Evolutionary conservation across 2,888 invertebrate genomes (phyloP).

Genomic region (Orthosia cruda): DNA sequence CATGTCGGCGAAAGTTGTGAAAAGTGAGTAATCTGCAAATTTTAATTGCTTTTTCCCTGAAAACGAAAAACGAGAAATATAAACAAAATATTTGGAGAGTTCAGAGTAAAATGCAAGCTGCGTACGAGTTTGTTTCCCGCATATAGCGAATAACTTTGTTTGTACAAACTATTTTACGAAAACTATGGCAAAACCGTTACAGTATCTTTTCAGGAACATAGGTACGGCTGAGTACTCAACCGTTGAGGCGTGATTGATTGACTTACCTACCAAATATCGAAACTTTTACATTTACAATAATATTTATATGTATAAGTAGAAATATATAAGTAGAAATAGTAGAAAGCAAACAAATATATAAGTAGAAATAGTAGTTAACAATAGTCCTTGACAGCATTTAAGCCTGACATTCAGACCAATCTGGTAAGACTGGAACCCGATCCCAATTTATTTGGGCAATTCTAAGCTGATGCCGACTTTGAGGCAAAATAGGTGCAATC

Average conservation of each 20-base stretch:
- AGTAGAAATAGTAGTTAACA: too few relatives aligned
- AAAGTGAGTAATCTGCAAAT: neutral
- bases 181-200: too few relatives aligned
- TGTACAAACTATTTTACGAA: too few relatives aligned
- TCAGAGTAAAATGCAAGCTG: neutral
- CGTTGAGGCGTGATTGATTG: neutral
- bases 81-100: neutral
- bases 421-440: constrained; percentile 2
- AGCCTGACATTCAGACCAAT: constrained; percentile 12
- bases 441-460: constrained; percentile 6
- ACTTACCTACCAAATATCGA: too few relatives aligned
- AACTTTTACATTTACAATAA: neutral
- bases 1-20: neutral
- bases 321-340: neutral
- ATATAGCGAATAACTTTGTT: neutral
- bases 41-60: neutral
- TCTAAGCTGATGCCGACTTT: constrained; percentile 23
- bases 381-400: neutral
- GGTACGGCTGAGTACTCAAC: too few relatives aligned
- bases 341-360: too few relatives aligned
- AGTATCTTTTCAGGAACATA: too few relatives aligned
- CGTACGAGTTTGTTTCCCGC: neutral
- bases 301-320: neutral
- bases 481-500: constrained; percentile 47
- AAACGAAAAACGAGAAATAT: constrained; percentile 3